Base-by-base conservation (phyloP, 2,113 vertebrate genomes). In the Catharus minimus region DNA sequence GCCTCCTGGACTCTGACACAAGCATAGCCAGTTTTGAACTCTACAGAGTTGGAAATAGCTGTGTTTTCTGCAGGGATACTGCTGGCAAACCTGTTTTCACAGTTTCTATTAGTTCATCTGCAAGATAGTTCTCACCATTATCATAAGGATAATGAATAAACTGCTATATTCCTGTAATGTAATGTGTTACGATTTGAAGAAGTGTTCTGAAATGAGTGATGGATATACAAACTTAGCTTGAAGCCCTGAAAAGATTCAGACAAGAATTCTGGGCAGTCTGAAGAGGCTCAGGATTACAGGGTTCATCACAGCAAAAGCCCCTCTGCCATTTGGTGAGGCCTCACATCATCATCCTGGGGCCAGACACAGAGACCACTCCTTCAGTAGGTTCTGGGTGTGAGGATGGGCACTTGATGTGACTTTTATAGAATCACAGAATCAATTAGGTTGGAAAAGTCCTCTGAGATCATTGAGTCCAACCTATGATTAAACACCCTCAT, bases 321-420 rank as follows among this genome's bases (percentile, higher is more conserved):
- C 43, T 69, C 55, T 33, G 65, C 38, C 17, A 1, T 15, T 27
- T 11, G 24, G 19, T 17, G 83, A 61, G 47, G 17, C 22, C 33
- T 80, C 46, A 32, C 1, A 0, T 28, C 26, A 3, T 16, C 4
- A 1, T 38, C 15, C 12, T 0, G 0, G 6, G 7, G 26, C 27
- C 36, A 27, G 19, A 33, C 5, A 5, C 32, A 38, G 32, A 22
- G 33, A 15, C 8, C 24, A 22, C 5, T 7, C 30, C 9, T 36
- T 17, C 0, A 0, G 26, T 3, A 11, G n/a, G 8, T 46, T 81
- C 60, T 22, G 13, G 26, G 8, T 49, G 8, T 46, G n/a, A 50
- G 60, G 19, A 17, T 10, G 23, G 39, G 10, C 20, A 5, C 13
- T 36, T 7, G 11, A 27, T 13, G 14, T 5, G 32, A 23, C 10